Base-by-base conservation (phyloP, 2,888 invertebrate genomes). In the Dioctria linearis region DNA sequence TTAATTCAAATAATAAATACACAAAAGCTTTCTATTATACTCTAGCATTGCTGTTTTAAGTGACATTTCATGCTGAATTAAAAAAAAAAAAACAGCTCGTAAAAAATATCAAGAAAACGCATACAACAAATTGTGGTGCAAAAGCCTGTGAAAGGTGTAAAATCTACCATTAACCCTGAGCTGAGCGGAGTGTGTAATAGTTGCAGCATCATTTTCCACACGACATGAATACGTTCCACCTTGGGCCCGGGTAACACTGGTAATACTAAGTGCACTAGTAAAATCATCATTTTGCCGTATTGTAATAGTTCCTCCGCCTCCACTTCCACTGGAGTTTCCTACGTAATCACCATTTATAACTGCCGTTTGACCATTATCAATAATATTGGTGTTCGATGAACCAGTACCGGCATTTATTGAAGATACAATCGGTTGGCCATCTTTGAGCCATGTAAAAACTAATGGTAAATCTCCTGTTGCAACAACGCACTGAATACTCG, bases 391-490 rank as follows among this genome's bases (percentile, higher is more conserved):
- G 67, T 46, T 67, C 43, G 75, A 43, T 82, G 80, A 79, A 82
- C 82, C 46, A 83, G 69, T 46, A 25, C 25, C 25, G 25, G 25
- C 25, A 25, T 25, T 25, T 37, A 54, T 40, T 59, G 57, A 25
- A 25, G 63, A 85, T 84, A 88, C 87, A 85, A 90, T 89, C 82
- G 89, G 88, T 84, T 88, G 87, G 86, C 89, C 91, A 88, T 93
- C 92, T 89, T 92, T 92, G 67, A 91, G 90, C 93, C 93, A 93
- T 82, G 90, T 90, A 86, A 93, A 91, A 85, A 90, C 90, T 84
- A 93, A 90, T 82, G 93, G 93, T 85, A 92, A 90, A 88, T 93
- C 93, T 84, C 93, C 92, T 85, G 91, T 90, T 84, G 90, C 90
- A 86, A 91, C 91, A 86, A 91, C 90, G 87, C 92, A 92, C 87